Evolutionary conservation across 1,140 invertebrate species (phyloP), one percentile per base, ranked within the genome.

Genomic region (Oryctes rhinoceros): DNA sequence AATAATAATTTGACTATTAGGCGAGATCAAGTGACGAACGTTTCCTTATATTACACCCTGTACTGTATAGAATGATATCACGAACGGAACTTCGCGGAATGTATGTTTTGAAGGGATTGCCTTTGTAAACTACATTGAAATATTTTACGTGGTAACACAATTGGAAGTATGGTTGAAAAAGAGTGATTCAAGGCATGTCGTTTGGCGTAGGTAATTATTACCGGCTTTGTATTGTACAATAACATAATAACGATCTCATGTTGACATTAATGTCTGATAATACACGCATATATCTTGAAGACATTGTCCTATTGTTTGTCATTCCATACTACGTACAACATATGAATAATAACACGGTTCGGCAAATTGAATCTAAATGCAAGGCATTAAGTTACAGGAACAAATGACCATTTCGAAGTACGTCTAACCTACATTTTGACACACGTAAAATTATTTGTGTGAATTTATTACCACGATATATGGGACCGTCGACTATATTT

Each of bases 301-400:
- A 71, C 65, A 71, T 71, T 71, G 65, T 71, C 65, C 65, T 71
- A 5, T 71, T 71, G 65, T 71, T 71, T 35, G 65, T 71, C 65
- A 71, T 71, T 71, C 65, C 65, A 71, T 9, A 35, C 3, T 71
- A 71, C 35, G 24, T 71, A 71, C 13, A 71, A 71, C 24, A 37
- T 59, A 71, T 10, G 65, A 71, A 15, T 71, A 24, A 35, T 30
- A 59, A 59, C 18, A 59, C 6, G 53, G 53, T 59, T 59, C 10
- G 49, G 53, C 53, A 59, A n/a, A 18, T 35, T 9, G 11, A 71
- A 71, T 35, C 4, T 71, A 71, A 30, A 37, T 35, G 13, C 24
- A 71, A 71, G 1, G 35, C 62, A 65, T 10, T 65, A 65, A 13
- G 24, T 67, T 30, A 35, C 20, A 7, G 24, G 11, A 71, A 37